Evolutionary conservation across 1,140 invertebrate genomes (phyloP), one percentile per base, ranked within the genome.

Genomic region (Marisa cornuarietis): DNA sequence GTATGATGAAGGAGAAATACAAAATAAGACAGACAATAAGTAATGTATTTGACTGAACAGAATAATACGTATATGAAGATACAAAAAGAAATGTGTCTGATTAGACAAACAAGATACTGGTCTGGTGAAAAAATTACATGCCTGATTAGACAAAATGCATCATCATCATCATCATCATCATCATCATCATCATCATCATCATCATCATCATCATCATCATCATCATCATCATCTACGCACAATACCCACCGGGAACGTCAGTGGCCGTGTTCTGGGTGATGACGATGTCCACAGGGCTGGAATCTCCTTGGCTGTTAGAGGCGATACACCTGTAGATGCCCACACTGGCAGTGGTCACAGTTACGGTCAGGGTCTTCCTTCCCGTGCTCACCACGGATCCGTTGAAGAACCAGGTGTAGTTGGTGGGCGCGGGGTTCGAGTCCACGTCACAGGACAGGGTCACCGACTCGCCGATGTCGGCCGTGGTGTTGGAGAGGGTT

Each of bases 351-450:
- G 18, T 24, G 49, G 8, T 24, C 11, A 58, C 54, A 49, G 0
- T 26, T 42, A 77, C 76, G 7, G 65, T 54, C 31, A 68, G 6
- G 6, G 62, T 66, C 42, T 51, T 31, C 9, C n/a, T 63, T 0
- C 49, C 24, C 22, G 24, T 26, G 24, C 24, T 65, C 7, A 77
- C 49, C 13, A 69, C 65, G 42, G 65, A 51, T 13, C 76, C 76
- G 65, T 69, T 54, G n/a, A 68, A n/a, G 49, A n/a, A 24, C 76
- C 76, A 69, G 42, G 22, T 42, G 65, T 68, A 77, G 65, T n/a
- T 52, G 76, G 76, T 65, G 63, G 76, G 76, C 1, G 42, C 20
- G 63, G 76, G 76, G 49, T 77, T 77, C 31, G 76, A 31, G 13
- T 68, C 63, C 6, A 65, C 66, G 65, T 26, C 22, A 49, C 76